phyloP scores from a whole-genome alignment of 2,113 vertebrate species.

The Tricholaema leucomelas region DNA sequence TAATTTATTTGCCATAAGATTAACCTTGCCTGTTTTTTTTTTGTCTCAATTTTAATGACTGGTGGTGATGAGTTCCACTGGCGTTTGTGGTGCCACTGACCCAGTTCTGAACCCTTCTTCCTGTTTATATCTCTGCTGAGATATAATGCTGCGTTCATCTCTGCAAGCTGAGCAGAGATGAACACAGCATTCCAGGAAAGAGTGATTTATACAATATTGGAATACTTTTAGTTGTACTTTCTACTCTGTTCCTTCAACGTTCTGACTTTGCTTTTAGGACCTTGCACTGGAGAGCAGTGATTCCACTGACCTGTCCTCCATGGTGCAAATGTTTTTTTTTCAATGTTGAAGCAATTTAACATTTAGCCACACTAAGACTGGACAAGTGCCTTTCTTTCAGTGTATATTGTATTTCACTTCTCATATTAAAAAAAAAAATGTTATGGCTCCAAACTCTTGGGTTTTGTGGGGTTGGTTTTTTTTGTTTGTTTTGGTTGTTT shows the following conservation, averaged over 20 bases:
- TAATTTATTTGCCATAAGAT: background rate
- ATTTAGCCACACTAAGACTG: background rate
- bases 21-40: background rate
- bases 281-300: background rate
- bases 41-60: background rate
- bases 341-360: background rate
- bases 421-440: background rate
- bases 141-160: no score
- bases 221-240: conserved; percentile 14
- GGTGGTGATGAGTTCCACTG: background rate
- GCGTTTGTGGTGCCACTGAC: background rate
- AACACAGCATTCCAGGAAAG: background rate
- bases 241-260: background rate
- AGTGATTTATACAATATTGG: conserved; percentile 20
- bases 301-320: background rate
- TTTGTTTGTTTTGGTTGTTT: no score
- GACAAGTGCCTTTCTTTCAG: background rate
- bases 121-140: conserved; percentile 33
- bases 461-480: no score
- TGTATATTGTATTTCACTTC: background rate
- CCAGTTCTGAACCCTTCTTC: conserved; percentile 24
- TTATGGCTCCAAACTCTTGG: background rate
- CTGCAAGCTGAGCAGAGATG: background rate
- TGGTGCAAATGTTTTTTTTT: background rate
- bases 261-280: background rate